Percentiles rank a stretch among this genome's conserved stretches.
Conservation (phyloP, 2,888 invertebrate genomes). For the Acanthosepion lycidas region DNA sequence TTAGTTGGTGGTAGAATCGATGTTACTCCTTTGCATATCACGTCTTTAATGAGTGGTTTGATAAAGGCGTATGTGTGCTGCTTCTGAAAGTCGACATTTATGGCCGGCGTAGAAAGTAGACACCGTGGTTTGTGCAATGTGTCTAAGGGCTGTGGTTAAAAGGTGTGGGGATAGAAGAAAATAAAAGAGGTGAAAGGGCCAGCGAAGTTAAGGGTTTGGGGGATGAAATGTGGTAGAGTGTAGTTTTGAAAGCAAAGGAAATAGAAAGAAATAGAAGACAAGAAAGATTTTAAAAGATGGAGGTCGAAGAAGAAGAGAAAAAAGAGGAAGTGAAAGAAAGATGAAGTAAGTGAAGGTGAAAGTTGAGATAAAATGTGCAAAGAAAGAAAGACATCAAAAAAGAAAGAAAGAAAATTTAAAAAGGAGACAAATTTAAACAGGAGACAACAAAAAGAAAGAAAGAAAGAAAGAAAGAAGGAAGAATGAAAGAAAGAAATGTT, state of each 20-base stretch:
- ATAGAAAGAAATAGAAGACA: too few relatives aligned
- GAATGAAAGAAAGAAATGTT: background rate
- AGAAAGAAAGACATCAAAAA: too few relatives aligned
- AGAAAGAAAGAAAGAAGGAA: too few relatives aligned
- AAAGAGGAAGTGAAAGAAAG: background rate
- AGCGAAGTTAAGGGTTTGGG: background rate
- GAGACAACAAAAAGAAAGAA: too few relatives aligned
- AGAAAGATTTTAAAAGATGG: background rate
- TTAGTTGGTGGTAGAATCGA: background rate
- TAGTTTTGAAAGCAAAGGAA: too few relatives aligned
- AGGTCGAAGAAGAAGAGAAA: background rate
- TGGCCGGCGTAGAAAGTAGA: background rate
- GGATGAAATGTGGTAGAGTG: too few relatives aligned
- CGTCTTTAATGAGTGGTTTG: background rate
- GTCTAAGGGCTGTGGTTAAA: background rate
- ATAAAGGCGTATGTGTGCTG: background rate
- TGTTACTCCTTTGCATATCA: background rate
- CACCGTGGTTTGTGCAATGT: background rate
- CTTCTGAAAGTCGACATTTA: background rate
- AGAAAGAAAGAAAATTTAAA: too few relatives aligned
- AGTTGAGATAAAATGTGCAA: too few relatives aligned
- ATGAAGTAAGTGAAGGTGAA: background rate
- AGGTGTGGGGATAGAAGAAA: background rate
- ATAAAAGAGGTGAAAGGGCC: background rate
- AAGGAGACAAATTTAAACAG: too few relatives aligned